A percentile compares a stretch with the other conserved stretches of the same genome.
These are phyloP conservation scores for Sycon ciliatum DNA, from an alignment of 37 sponge, comb jelly and placozoan species.

Conservation along the genomic window DNA sequence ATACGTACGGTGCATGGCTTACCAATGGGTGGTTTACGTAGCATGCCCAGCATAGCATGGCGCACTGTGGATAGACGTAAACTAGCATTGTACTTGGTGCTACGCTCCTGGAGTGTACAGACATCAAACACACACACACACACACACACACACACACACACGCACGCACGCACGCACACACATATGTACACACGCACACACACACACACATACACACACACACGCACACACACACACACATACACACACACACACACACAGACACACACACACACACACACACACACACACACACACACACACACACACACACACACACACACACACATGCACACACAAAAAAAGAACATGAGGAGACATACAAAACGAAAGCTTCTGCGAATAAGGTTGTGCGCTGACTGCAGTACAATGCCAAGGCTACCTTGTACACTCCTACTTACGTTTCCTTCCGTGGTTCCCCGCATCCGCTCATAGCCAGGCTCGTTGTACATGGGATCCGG, in stretches of 20 bases:
- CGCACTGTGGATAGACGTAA: conserved; percentile 60
- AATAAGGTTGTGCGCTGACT: too few relatives aligned
- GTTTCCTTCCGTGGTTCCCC: conserved; percentile 67
- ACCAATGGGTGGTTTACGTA: conserved; percentile 70
- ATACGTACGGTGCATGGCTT: too few relatives aligned
- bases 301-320: conserved; percentile 15
- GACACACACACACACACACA: conserved; percentile 30
- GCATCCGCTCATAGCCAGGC: conserved; percentile 77
- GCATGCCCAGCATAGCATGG: conserved; percentile 72
- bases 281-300: conserved; percentile 31
- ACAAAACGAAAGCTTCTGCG: too few relatives aligned
- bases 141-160: neutral
- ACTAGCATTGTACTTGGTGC: conserved; percentile 57
- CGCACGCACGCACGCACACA: neutral
- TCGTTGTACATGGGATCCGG: conserved; percentile 89
- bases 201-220: conserved; percentile 1
- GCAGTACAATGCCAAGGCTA: too few relatives aligned
- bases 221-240: conserved; percentile 23
- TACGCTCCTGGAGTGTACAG: conserved; percentile 34
- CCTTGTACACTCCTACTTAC: conserved; percentile 16
- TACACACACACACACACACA: conserved; percentile 26
- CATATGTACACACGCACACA: neutral
- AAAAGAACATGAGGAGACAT: neutral
- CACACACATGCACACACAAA: neutral
- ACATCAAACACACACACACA: neutral